Conservation (phyloP, 2,113 vertebrate genomes). For the Tinamus guttatus region DNA sequence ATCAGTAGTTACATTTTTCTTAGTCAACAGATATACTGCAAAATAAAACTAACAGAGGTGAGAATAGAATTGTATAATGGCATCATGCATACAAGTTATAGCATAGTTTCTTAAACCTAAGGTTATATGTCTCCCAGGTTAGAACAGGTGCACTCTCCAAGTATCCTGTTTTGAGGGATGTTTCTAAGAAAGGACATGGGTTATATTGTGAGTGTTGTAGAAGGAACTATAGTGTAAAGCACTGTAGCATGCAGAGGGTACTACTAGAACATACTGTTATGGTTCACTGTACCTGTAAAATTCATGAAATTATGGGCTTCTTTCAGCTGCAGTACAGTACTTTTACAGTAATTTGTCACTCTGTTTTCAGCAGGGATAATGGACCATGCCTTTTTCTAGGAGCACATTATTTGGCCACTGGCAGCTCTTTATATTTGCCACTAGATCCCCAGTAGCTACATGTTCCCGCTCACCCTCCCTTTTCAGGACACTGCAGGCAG, state of each 20-base stretch:
- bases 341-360: constrained; percentile 73
- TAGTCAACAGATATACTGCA: neutral
- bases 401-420: constrained; percentile 69
- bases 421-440: constrained; percentile 67
- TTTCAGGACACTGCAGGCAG: neutral
- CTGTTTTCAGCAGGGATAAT: constrained; percentile 73
- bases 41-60: constrained; percentile 11
- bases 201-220: constrained; percentile 39
- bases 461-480: neutral
- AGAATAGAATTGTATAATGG: neutral
- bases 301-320: constrained; percentile 73
- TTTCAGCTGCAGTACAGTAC: constrained; percentile 70
- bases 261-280: constrained; percentile 73
- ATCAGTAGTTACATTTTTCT: constrained; percentile 15
- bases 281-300: constrained; percentile 74
- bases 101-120: neutral
- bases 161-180: constrained; percentile 53
- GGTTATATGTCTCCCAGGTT: constrained; percentile 7
- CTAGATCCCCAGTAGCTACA: constrained; percentile 23
- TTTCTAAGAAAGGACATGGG: constrained; percentile 49
- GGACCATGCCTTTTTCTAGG: constrained; percentile 70
- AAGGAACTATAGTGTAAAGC: constrained; percentile 65
- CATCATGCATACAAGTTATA: neutral
- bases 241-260: constrained; percentile 68
- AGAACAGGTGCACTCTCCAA: constrained; percentile 25